Base-by-base conservation (phyloP, 1,140 invertebrate species). In the Bilobella aurantiaca region DNA sequence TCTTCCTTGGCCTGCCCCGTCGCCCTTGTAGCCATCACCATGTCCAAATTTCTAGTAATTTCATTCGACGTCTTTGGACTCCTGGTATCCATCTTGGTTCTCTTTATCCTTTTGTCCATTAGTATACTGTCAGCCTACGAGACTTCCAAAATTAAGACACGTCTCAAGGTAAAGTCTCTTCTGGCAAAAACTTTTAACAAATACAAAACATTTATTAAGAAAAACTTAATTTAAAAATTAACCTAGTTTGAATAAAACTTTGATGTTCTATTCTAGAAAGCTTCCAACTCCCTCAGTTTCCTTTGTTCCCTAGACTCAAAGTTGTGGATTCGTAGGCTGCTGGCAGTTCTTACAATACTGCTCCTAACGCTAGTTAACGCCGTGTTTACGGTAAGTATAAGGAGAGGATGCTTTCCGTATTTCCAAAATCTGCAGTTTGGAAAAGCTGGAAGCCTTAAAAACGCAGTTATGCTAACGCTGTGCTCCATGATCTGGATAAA, bases 311-410 rank as follows among this genome's bases (percentile, higher is more conserved):
- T 66, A 46, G 67, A 72, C 21, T 67, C 67, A n/a, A 68, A 72
- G 42, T 76, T 82, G 60, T 80, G 80, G 72, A 76, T 81, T 30
- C 76, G 83, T 25, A 74, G 82, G 62, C 69, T 84, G 42, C 77
- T 84, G 49, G 80, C 81, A 23, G 77, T 81, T 46, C 56, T 78
- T 16, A 81, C 81, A 62, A 81, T 85, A 58, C 67, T 82, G 37
- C 74, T 84, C 31, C 75, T 85, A 57, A 82, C 80, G 21, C 74
- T 80, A 2, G 79, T 80, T 47, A 84, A 85, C 78, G 74, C 82
- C 42, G 72, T 81, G 42, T 82, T 83, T 73, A 81, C 83, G 77
- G 84, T 86, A 75, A 80, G 76, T 72, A 12, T 18, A 8, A 42
- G 18, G 34, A n/a, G n/a, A n/a, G n/a, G n/a, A n/a, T n/a, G n/a